phyloP scores from a whole-genome alignment of 64 coral and sea anemone species.

The Hydrozoanthus tunicans region DNA sequence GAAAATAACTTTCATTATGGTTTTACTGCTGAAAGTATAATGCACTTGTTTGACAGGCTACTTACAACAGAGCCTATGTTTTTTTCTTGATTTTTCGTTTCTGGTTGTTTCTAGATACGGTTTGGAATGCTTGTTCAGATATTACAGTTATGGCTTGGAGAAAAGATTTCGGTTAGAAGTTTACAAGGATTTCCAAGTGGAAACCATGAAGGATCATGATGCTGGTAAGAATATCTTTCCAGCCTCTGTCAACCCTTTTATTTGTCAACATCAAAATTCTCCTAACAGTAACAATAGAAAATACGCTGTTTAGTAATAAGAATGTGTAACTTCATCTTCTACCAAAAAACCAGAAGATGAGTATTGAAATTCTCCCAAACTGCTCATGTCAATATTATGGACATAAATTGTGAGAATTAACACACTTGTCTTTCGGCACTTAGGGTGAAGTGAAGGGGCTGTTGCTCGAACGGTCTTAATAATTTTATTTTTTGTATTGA shows the following conservation, averaged over 20 bases:
- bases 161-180: conserved; percentile 89
- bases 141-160: conserved; percentile 96
- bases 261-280: background rate
- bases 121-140: conserved; percentile 95
- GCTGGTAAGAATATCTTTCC: conserved; percentile 41
- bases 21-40: too few species aligned
- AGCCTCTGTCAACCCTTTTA: background rate
- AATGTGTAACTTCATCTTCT: too few species aligned
- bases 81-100: background rate
- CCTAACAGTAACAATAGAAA: background rate
- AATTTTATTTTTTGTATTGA: too few species aligned
- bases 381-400: background rate
- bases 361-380: too few species aligned
- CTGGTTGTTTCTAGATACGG: conserved; percentile 70
- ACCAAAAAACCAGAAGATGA: too few species aligned
- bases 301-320: too few species aligned
- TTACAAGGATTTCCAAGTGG: conserved; percentile 90
- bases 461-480: too few species aligned
- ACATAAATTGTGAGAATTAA: background rate
- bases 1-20: too few species aligned
- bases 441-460: too few species aligned
- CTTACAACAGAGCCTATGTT: too few species aligned
- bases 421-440: too few species aligned
- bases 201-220: conserved; percentile 92
- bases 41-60: too few species aligned